phyloP scores from a whole-genome alignment of 2,888 invertebrate species.

The Scaptodrosophila latifasciaeformis region DNA sequence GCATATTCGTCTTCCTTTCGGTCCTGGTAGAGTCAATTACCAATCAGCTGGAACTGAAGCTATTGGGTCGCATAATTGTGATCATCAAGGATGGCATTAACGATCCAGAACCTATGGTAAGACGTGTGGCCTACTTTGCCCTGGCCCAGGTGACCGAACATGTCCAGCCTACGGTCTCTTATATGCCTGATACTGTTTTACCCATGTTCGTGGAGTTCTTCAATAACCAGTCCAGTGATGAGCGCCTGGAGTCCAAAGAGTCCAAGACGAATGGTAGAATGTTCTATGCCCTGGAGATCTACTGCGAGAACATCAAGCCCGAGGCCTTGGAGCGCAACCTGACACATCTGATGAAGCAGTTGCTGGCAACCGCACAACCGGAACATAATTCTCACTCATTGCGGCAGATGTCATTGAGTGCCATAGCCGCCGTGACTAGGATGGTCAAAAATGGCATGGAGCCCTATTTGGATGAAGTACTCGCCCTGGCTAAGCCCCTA shows the following conservation, averaged over 20 bases:
- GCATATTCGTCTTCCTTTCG: not conserved
- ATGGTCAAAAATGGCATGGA: not conserved
- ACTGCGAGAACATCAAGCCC: slow-evolving; percentile 10
- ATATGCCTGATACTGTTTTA: not conserved
- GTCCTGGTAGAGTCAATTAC: slow-evolving; percentile 12
- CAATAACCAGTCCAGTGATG: not conserved
- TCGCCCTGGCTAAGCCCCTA: not conserved
- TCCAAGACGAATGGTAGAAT: not conserved
- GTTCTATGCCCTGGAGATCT: slow-evolving; percentile 24
- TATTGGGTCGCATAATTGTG: slow-evolving; percentile 3
- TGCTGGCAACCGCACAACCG: slow-evolving; percentile 3
- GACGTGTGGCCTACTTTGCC: slow-evolving; percentile 1
- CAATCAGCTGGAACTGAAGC: not conserved
- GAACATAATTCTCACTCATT: not conserved
- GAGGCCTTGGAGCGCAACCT: slow-evolving; percentile 4
- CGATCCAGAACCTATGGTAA: slow-evolving; percentile 9
- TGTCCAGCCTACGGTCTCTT: slow-evolving; percentile 24
- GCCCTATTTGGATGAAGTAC: slow-evolving; percentile 5
- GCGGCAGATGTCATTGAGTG: slow-evolving; percentile 11
- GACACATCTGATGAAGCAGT: slow-evolving; percentile 1
- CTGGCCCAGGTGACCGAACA: slow-evolving; percentile 17
- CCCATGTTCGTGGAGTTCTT: slow-evolving; percentile 11
- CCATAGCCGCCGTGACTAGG: slow-evolving; percentile 11
- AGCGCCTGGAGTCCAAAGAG: not conserved
- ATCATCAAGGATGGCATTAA: slow-evolving; percentile 7